Conservation (phyloP, 2,888 invertebrate species). For the Lithophane ornitopus region DNA sequence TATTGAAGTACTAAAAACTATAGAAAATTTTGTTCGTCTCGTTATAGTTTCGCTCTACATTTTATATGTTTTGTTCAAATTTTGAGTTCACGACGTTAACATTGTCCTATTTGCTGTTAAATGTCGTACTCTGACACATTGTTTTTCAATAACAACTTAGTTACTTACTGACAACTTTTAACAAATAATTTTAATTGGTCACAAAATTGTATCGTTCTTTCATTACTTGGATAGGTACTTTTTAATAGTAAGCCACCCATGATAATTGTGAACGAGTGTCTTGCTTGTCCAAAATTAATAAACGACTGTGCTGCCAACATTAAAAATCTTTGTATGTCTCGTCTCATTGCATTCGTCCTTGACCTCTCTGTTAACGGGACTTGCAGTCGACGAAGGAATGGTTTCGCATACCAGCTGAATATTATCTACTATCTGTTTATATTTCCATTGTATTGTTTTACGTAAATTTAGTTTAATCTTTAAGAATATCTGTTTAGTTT, state of each 20-base stretch:
- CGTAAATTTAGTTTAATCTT: not conserved
- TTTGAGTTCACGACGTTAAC: conserved; percentile 16
- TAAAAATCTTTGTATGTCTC: conserved; percentile 13
- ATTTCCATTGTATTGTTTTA: conserved; percentile 19
- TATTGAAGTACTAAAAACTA: conserved; percentile 3
- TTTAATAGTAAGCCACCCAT: not conserved
- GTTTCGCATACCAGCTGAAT: conserved; percentile 40
- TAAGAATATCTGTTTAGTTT: not conserved
- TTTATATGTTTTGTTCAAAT: conserved; percentile 8
- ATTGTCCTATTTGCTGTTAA: conserved; percentile 8
- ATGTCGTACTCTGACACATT: conserved; percentile 6
- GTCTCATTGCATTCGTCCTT: conserved; percentile 44
- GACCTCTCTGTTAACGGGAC: conserved; percentile 53
- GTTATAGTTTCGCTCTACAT: not conserved
- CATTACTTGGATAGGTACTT: no score
- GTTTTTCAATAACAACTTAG: not conserved
- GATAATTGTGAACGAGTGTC: not conserved
- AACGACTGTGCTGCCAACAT: not conserved
- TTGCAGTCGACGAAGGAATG: conserved; percentile 24
- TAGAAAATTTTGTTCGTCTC: not conserved
- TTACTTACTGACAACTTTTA: not conserved
- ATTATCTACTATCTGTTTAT: conserved; percentile 20
- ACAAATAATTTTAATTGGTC: not conserved
- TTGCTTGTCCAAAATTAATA: not conserved
- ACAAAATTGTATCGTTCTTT: not conserved